A percentile compares a stretch with the other conserved stretches of the same genome.
Evolutionary conservation across 1,140 invertebrate genomes (phyloP).

Genomic region (Penaeus japonicus): DNA sequence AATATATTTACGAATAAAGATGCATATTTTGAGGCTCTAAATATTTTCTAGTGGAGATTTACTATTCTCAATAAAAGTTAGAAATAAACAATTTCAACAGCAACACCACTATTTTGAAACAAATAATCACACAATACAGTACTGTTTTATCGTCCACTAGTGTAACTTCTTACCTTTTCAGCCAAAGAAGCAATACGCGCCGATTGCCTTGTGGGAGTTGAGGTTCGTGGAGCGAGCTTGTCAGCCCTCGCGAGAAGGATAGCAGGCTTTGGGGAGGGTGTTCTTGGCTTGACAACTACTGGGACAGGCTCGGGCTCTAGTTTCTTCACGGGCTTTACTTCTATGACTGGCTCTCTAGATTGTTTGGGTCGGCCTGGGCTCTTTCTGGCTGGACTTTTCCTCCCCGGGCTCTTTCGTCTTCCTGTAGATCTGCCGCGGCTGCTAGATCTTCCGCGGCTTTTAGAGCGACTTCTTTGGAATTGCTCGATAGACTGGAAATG

Average conservation of each 20-base stretch:
- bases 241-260: slow-evolving; percentile 13
- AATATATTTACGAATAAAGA: no score
- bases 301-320: background rate
- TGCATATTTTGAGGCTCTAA: no score
- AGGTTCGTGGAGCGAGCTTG: slow-evolving; percentile 25
- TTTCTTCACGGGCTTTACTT: background rate
- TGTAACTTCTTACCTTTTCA: no score
- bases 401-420: slow-evolving; percentile 19
- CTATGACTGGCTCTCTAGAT: background rate
- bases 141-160: no score
- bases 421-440: slow-evolving; percentile 16
- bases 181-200: background rate
- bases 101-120: no score
- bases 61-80: no score
- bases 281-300: background rate
- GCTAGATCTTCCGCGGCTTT: slow-evolving; percentile 40
- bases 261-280: background rate
- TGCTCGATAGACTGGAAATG: background rate
- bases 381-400: background rate
- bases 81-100: no score
- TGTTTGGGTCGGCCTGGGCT: background rate
- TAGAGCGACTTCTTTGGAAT: slow-evolving; percentile 31
- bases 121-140: no score
- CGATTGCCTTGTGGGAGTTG: slow-evolving; percentile 34
- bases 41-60: no score